Conservation (phyloP, 2,888 invertebrate genomes). For the Erebia aethiops region DNA sequence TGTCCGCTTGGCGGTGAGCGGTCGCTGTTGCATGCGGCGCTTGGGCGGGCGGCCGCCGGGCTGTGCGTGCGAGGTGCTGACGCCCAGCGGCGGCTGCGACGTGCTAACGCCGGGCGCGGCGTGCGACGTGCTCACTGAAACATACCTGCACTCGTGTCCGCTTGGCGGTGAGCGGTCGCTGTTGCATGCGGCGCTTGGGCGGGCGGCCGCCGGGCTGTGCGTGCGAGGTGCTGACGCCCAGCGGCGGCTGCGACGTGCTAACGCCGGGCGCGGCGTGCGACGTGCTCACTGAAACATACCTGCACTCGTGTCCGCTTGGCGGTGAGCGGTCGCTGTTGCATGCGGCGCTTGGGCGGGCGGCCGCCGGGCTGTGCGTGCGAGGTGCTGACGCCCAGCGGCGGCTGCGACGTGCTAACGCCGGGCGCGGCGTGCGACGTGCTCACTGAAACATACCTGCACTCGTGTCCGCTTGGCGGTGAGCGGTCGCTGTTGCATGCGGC, state of each 20-base stretch:
- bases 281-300: conserved; percentile 56
- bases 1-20: conserved; percentile 78
- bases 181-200: conserved; percentile 67
- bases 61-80: conserved; percentile 56
- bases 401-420: conserved; percentile 58
- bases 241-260: conserved; percentile 62
- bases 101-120: conserved; percentile 49
- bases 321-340: conserved; percentile 70
- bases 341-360: conserved; percentile 67
- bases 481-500: conserved; percentile 68
- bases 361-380: conserved; percentile 66
- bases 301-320: conserved; percentile 82
- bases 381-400: conserved; percentile 57
- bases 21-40: conserved; percentile 67
- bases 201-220: conserved; percentile 69
- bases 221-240: conserved; percentile 57
- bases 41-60: conserved; percentile 68
- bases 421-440: conserved; percentile 54
- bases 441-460: conserved; percentile 66
- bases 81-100: conserved; percentile 55
- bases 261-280: conserved; percentile 52
- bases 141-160: conserved; percentile 80
- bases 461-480: conserved; percentile 80
- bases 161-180: conserved; percentile 75
- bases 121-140: conserved; percentile 53